A percentile compares a stretch with the other conserved stretches of the same genome.
These are phyloP conservation scores for Xiphophorus birchmanni DNA, from an alignment of 2,797 vertebrate species.

Conservation along the genomic window DNA sequence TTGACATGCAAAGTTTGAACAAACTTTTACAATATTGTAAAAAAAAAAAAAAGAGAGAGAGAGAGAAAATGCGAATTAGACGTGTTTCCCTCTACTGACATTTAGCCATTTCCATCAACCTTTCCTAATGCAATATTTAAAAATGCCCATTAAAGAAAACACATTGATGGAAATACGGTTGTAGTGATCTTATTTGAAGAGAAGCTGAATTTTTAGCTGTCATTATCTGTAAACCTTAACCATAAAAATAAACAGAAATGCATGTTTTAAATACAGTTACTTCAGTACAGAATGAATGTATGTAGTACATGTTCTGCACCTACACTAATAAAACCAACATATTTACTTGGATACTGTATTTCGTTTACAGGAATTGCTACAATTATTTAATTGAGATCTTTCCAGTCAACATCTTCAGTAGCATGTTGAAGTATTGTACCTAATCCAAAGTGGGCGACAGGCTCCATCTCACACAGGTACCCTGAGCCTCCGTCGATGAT, in stretches of 20 bases:
- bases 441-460: slow-evolving; percentile 93
- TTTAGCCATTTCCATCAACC: too few species aligned
- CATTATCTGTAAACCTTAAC: not conserved
- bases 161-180: too few species aligned
- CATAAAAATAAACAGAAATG: not conserved
- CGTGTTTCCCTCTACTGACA: too few species aligned
- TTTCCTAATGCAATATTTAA: too few species aligned
- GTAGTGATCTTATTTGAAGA: too few species aligned
- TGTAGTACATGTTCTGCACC: not conserved
- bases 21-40: too few species aligned
- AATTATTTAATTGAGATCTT: not conserved
- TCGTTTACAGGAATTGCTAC: not conserved
- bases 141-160: too few species aligned
- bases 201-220: not conserved
- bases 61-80: too few species aligned
- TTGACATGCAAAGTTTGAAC: too few species aligned
- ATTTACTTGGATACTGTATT: not conserved
- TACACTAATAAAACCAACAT: not conserved
- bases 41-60: too few species aligned
- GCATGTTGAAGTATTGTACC: slow-evolving; percentile 72
- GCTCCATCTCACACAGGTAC: slow-evolving; percentile 96
- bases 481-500: slow-evolving; percentile 94
- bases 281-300: not conserved
- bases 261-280: not conserved
- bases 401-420: not conserved